Evolutionary conservation across 1,140 invertebrate species (phyloP), one percentile per base, ranked within the genome.

Genomic region (Dryas iulia): DNA sequence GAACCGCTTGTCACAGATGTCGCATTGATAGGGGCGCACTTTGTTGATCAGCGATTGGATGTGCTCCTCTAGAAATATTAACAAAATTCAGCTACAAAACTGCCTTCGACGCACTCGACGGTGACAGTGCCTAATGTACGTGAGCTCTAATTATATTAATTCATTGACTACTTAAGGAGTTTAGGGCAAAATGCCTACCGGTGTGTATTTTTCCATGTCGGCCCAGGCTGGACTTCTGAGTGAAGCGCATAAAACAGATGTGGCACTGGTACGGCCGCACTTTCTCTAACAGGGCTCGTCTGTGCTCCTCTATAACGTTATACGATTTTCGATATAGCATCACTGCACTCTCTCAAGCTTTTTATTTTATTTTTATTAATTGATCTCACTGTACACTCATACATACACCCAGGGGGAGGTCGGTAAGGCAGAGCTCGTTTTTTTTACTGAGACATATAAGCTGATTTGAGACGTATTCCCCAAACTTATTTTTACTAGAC

Each of bases 11-110:
- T 95, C 93, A 87, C 95, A 96, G 78, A 95, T 92, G 81, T 95
- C 94, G 90, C 96, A 97, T 91, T 95, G 93, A 91, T 95, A 97
- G 26, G 96, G 96, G 72, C 94, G 92, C 86, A 92, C 92, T 91
- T 94, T 94, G 87, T 94, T 93, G 81, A 93, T 93, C 91, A 92
- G 92, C 92, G 91, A 92, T 90, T 92, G 92, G 89, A 92, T 92
- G 89, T 92, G 92, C 87, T 92, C 91, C 86, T 92, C 92, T 92
- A 92, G 87, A 92, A 92, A 91, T 86, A 89, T 81, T 87, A 91
- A 91, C 75, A 88, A 89, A 89, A 86, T 81, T 78, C 76, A 90
- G 82, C 86, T 91, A 91, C 87, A 91, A 79, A 87, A 84, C 72
- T 69, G 72, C 70, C 79, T 79, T 73, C 77, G 72, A 70, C 69